phyloP scores from a whole-genome alignment of 2,888 invertebrate species.

The Neoaliturus tenellus region DNA sequence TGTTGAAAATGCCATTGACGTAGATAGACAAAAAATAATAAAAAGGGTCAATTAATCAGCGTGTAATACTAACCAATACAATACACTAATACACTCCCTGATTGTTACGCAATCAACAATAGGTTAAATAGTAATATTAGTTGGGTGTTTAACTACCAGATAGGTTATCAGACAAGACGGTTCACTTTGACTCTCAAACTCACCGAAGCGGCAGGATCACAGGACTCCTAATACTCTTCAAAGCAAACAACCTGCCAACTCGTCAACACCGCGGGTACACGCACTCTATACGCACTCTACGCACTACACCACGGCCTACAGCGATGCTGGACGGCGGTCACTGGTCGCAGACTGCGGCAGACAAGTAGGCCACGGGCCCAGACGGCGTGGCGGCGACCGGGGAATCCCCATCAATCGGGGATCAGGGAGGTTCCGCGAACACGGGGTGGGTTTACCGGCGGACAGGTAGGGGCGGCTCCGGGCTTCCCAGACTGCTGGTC shows the following conservation, averaged over 20 bases:
- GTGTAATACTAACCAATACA: no score
- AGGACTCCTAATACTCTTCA: no score
- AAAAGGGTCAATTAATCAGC: no score
- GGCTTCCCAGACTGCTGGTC: conserved; percentile 17
- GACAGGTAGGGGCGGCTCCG: not conserved
- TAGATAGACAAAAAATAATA: no score
- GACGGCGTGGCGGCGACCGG: conserved; percentile 29
- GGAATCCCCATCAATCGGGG: not conserved
- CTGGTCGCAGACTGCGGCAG: not conserved
- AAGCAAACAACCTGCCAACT: not conserved
- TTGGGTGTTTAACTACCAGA: no score
- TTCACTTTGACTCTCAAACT: no score
- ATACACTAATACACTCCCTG: no score
- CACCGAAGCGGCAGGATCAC: no score
- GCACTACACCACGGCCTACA: not conserved
- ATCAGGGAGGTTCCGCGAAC: not conserved
- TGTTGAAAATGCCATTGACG: no score
- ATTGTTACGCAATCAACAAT: no score
- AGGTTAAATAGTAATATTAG: no score
- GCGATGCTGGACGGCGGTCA: not conserved
- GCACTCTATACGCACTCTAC: not conserved
- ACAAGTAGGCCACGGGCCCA: not conserved
- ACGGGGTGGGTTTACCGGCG: not conserved
- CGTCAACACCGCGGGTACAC: not conserved
- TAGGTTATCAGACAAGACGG: no score